These are phyloP conservation scores for Diaphora mendica DNA, from an alignment of 2,888 invertebrate species.

Conservation along the genomic window DNA sequence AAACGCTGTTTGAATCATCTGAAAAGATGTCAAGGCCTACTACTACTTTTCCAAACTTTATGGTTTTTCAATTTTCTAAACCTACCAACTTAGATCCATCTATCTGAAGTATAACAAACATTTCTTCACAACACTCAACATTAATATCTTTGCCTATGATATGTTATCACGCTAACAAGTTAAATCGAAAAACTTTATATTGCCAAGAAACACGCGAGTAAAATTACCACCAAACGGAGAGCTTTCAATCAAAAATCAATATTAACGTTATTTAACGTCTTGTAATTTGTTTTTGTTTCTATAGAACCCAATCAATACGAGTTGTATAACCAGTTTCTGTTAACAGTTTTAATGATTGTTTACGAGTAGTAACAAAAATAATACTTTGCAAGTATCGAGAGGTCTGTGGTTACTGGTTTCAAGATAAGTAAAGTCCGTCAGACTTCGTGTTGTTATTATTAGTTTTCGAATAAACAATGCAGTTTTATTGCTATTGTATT, in stretches of 20 bases:
- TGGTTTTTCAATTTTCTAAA: not conserved
- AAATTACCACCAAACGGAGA: constrained; percentile 32
- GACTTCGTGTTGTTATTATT: not conserved
- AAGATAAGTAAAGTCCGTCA: not conserved
- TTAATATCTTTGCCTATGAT: constrained; percentile 19
- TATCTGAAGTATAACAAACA: not conserved
- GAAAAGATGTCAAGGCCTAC: too few species aligned
- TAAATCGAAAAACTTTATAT: constrained; percentile 45
- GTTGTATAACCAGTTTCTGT: constrained; percentile 3
- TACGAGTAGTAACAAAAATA: not conserved
- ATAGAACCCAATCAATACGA: not conserved
- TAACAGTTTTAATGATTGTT: constrained; percentile 6
- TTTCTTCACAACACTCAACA: not conserved
- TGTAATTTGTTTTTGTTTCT: constrained; percentile 19
- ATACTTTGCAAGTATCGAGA: not conserved
- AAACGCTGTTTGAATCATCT: too few species aligned
- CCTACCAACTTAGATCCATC: not conserved
- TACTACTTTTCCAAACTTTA: not conserved
- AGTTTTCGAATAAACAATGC: not conserved
- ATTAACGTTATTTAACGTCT: constrained; percentile 24
- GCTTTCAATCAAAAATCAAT: constrained; percentile 10
- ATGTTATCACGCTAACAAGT: constrained; percentile 32
- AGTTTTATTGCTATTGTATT: not conserved
- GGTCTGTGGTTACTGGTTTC: not conserved
- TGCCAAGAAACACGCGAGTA: constrained; percentile 30